Evolutionary conservation across 2,113 vertebrate species (phyloP), one percentile per base, ranked within the genome.

Genomic region (Cololabis saira): DNA sequence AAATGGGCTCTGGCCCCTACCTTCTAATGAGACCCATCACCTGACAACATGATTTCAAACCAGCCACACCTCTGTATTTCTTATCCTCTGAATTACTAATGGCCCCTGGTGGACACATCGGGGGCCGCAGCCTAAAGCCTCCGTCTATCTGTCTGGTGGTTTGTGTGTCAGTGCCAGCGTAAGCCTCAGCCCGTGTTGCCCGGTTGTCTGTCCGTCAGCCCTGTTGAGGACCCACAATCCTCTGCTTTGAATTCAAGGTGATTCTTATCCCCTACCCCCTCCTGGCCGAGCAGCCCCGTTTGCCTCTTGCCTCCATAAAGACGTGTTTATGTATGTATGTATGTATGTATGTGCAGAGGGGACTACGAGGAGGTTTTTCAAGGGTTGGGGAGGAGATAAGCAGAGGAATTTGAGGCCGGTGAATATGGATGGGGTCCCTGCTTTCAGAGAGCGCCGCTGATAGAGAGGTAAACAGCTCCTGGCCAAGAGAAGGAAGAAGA

Each of bases 191-290:
- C 87, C 53, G 73, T 66, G 80, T n/a, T 67, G 83, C 42, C 78
- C 77, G 71, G 37, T 73, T 81, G 71, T 54, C 58, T 43, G 81
- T 85, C 81, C 78, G 53, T 83, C 89, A 3, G 14, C 73, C 67
- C 24, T 27, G 61, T 83, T 42, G 72, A 89, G 83, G 82, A 85
- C 80, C 86, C 85, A 83, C 89, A 91, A 93, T 93, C 90, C 91
- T 89, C 91, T 90, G 78, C 90, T 94, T 93, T 91, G 90, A 91
- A 93, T 94, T 94, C 91, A 93, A 93, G 91, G 90, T 91, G 92
- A 93, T 93, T 86, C 90, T 91, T 91, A 92, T 92, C 91, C 89
- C 76, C 73, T 76, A 82, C 82, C 86, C 87, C 86, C 82, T 80
- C 76, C 84, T 76, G 78, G 80, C 79, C 87, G 33, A 37, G 33